Evolutionary conservation across 2,113 vertebrate genomes (phyloP), one percentile per base, ranked within the genome.

Genomic region (Theristicus caerulescens): DNA sequence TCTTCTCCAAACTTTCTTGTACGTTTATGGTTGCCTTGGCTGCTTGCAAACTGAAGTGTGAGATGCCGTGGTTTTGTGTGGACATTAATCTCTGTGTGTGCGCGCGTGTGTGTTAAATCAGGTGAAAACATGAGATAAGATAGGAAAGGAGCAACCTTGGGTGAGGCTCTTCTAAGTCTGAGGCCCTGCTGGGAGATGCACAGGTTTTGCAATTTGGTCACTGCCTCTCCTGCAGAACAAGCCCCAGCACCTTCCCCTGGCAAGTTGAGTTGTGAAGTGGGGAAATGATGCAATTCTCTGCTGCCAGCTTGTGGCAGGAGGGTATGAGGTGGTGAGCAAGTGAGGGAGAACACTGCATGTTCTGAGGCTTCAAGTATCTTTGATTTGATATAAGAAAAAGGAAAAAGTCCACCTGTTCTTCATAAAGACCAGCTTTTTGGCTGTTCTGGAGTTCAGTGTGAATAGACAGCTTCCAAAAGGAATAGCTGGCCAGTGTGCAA

Each of bases 301-400:
- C 49, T 89, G 59, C 38, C 44, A 13, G 38, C 19, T 31, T 15
- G 10, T 52, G 65, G 47, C 44, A 25, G 19, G 36, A 40, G 34
- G 3, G 6, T 46, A 16, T 46, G 46, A 61, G 55, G 27, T 52
- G 26, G 19, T 18, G 31, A 83, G 11, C 0, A 0, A n/a, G 17
- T 5, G 10, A 67, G 11, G 0, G 0, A 69, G 54, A 40, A 38
- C 13, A 11, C 10, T 19, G 61, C 0, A 0, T 42, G 46, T 55
- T 49, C 24, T 51, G 54, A 57, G 55, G 44, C 36, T 67, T 62
- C 7, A 8, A 6, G 25, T n/a, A 20, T 46, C 42, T 64, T 79
- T 58, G 54, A 40, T 44, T 62, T 62, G 24, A 10, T 44, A 44
- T 22, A 71, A 42, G 21, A 71, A 65, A 70, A 65, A 47, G 34